Base-by-base conservation (phyloP, 2,113 vertebrate species). In the Rhinichthys klamathensis region DNA sequence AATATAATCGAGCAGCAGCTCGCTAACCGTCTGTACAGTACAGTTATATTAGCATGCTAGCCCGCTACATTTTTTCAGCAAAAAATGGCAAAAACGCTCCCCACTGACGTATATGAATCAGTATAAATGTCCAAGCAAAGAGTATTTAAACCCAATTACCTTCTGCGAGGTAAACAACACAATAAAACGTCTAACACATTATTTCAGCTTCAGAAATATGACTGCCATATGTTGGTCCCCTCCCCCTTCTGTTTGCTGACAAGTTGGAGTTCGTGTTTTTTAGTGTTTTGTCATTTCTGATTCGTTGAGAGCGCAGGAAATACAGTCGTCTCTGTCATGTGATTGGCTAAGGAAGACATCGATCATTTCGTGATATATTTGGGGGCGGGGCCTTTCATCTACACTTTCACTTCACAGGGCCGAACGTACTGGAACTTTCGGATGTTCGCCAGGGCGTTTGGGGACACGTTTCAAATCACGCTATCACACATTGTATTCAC, bases 221-320 rank as follows among this genome's bases (percentile, higher is more conserved):
- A 96, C 95, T 95, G 96, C 95, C 94, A 88, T 95, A 91, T 93
- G 93, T 93, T 95, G 95, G 92, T 95, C 95, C 88, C 92, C 94
- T 92, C 94, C 94, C 88, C 92, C 88, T 91, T 92, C 82, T 93
- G 90, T 91, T 92, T 91, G 90, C 92, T 93, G 93, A 93, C 93
- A 94, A 87, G 65, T 92, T 92, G 80, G 91, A 87, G 77, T 92
- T 91, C 69, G 86, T 38, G 78, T 87, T 86, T 84, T 90, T 49
- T 67, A n/a, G 63, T 46, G 30, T 87, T 86, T 82, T 76, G 80
- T 83, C 30, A 77, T 86, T 87, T 81, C 89, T 92, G 92, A 94
- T 95, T 95, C 84, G 95, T 91, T 89, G 80, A 86, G 81, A 81
- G 87, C 63, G 84, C 87, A 87, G 92, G 93, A 95, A 91, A 30